Base-by-base conservation (phyloP, 2,113 vertebrate genomes). In the Glareola pratincola region DNA sequence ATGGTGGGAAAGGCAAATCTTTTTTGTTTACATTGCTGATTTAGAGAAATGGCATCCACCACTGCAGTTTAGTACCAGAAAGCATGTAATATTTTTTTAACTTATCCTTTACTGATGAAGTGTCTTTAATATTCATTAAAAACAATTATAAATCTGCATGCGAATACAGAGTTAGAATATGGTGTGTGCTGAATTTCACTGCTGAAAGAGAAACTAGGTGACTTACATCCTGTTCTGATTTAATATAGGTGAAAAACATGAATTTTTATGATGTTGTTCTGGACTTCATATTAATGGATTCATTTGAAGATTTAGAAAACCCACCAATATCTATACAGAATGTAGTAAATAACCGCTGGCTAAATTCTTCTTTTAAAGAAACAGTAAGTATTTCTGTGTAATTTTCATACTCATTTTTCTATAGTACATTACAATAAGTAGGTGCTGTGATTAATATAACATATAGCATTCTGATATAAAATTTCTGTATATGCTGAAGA, bases 201-300 rank as follows among this genome's bases (percentile, higher is more conserved):
- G 37, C 32, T 94, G 50, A 91, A 77, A 77, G 86, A 78, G 62
- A 80, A 96, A 90, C 75, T 67, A 21, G 87, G 56, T 97, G 81
- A 87, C 84, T 96, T 92, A 88, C 37, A 43, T 90, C 32, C 6
- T 90, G 57, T 88, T 97, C 68, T 96, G 54, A 80, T 96, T 96
- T 96, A 83, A 90, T 94, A 32, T 63, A 99, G 99, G 99, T 99
- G 72, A 99, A 98, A 97, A 98, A 99, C 96, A 76, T 99, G 51
- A 99, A 99, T 97, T 99, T 99, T 98, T 99, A 99, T 88, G 99
- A 99, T 93, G 98, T 99, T 18, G 99, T 99, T 92, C 98, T 99
- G 98, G 99, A 99, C 97, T 99, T 99, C 92, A 99, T 99, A 98
- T 97, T 99, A 72, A 99, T 99, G 99, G 99, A 99, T 96, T 99